Evolutionary conservation across 2,113 vertebrate species (phyloP).

Genomic region (Alaudala cheleensis): DNA sequence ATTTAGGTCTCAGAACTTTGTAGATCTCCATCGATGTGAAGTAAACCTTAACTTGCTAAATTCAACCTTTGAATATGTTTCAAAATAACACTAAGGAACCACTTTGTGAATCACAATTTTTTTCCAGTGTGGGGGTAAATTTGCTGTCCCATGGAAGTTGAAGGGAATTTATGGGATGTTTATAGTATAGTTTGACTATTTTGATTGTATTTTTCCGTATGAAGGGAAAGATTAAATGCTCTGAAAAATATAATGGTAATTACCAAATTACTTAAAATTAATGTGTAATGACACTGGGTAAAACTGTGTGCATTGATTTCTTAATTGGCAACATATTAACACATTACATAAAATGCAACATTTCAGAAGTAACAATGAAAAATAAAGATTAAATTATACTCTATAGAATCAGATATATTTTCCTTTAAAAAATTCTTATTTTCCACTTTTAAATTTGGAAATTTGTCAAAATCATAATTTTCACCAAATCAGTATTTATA

Average conservation of each 20-base stretch:
- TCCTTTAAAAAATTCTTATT: background rate
- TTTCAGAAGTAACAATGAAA: background rate
- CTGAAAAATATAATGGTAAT: background rate
- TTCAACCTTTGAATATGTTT: background rate
- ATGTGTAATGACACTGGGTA: background rate
- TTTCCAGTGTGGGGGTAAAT: background rate
- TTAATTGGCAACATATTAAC: background rate
- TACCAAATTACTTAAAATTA: background rate
- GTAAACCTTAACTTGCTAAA: background rate
- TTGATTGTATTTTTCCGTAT: background rate
- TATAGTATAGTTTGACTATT: background rate
- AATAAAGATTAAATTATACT: background rate
- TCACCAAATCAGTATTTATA: conserved; percentile 5
- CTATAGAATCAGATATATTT: background rate
- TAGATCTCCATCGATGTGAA: background rate
- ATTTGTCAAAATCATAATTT: background rate
- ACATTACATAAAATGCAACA: background rate
- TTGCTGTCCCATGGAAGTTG: background rate
- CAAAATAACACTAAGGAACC: background rate
- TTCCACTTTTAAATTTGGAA: background rate
- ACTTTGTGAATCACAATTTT: background rate
- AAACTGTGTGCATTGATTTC: background rate
- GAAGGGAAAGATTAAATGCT: background rate
- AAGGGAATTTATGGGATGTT: background rate
- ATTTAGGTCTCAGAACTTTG: background rate